A percentile compares a stretch with the other conserved stretches of the same genome.
Evolutionary conservation across 2,113 vertebrate species (phyloP).

Genomic region (Catharus minimus): DNA sequence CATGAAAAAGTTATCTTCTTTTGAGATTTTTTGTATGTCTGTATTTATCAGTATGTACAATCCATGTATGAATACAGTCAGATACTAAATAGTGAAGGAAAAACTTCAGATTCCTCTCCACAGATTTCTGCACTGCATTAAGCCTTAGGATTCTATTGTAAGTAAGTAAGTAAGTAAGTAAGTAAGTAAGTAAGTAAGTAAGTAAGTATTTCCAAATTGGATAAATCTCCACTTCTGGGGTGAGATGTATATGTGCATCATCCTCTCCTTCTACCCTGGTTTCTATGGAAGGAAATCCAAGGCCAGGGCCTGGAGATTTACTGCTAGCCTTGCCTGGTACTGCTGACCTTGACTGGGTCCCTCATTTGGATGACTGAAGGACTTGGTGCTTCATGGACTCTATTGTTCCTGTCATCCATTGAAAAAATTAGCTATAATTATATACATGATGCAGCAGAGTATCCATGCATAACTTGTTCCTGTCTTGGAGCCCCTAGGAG

Average conservation of each 20-base stretch:
- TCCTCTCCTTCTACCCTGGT: not conserved
- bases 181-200: too few species aligned
- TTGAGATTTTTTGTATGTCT: not conserved
- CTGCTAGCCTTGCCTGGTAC: not conserved
- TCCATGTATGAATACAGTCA: not conserved
- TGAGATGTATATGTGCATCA: fast-evolving
- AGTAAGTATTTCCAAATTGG: not conserved
- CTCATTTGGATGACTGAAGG: not conserved
- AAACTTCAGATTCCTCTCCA: not conserved
- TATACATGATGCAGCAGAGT: not conserved
- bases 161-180: too few species aligned
- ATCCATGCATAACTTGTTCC: not conserved
- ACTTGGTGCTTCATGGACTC: not conserved
- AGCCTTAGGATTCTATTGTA: not conserved
- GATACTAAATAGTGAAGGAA: not conserved
- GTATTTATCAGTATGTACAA: not conserved
- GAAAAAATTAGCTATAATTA: not conserved
- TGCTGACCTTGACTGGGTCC: not conserved
- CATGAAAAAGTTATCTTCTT: not conserved
- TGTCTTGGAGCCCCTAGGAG: not conserved
- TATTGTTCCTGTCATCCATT: not conserved
- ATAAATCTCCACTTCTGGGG: not conserved
- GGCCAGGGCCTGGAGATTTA: not conserved
- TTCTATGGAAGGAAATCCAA: not conserved
- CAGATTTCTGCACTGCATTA: not conserved